Evolutionary conservation across 2,113 vertebrate genomes (phyloP), one percentile per base, ranked within the genome.

Genomic region (Cygnus buccinator): DNA sequence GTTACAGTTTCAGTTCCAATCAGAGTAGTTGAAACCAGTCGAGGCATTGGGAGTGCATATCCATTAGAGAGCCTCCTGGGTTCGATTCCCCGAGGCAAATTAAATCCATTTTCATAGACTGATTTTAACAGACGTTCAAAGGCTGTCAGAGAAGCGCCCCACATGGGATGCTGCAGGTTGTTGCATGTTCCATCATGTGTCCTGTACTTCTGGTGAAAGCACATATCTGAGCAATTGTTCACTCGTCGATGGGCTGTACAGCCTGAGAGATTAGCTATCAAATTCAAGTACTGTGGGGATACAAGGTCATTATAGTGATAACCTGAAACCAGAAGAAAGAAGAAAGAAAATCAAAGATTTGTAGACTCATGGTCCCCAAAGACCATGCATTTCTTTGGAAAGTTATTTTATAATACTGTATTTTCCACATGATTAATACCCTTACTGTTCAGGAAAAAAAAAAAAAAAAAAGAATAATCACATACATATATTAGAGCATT

Each of bases 291-390:
- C 92, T 98, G 99, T 3, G 99, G 99, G 10, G 99, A 99, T 79
- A 99, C 99, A 94, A 99, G 98, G 97, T 99, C 99, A 4, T 99
- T 99, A 98, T 99, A 99, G 95, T 99, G 99, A 97, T 99, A 99
- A 29, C 99, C 99, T 99, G 97, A 63, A 97, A 77, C 31, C 55
- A 81, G n/a, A 65, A 92, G 70, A 85, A 29, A 94, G 37, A 95
- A 89, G 50, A 93, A 17, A 81, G 18, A 89, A 80, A 71, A 80
- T 94, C 54, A 91, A 73, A 84, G 28, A 66, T 88, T 79, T 17
- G 70, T 9, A 92, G 67, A 74, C 9, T 68, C 20, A 55, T 0
- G 0, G 10, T 28, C 5, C 8, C 8, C 25, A 33, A 12, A 87
- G 37, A 70, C 23, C 7, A 68, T 0, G 0, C 52, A 86, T 50